Percentiles rank a stretch among this genome's conserved stretches.
Conservation (phyloP, 2,888 invertebrate genomes). For the Cenopis cana region DNA sequence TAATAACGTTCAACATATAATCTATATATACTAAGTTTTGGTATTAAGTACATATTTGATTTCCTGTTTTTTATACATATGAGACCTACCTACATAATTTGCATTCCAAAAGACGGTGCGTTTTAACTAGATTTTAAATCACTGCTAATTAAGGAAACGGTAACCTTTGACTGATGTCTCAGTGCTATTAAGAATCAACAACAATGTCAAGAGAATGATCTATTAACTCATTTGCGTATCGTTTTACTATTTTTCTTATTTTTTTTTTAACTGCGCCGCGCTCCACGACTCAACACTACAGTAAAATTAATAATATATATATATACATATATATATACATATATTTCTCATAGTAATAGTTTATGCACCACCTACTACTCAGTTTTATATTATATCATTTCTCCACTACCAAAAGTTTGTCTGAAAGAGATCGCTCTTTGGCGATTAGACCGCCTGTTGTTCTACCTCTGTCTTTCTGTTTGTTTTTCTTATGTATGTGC, state of each 20-base stretch:
- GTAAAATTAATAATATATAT: no score
- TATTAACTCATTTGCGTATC: slow-evolving; percentile 24
- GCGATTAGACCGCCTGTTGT: no score
- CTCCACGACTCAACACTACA: no score
- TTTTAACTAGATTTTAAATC: slow-evolving; percentile 49
- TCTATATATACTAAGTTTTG: slow-evolving; percentile 1
- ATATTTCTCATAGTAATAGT: no score
- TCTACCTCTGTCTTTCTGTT: no score
- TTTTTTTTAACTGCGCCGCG: background rate
- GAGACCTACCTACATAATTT: slow-evolving; percentile 10
- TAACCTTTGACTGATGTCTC: slow-evolving; percentile 49
- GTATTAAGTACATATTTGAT: slow-evolving; percentile 17
- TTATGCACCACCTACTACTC: no score
- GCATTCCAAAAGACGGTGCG: slow-evolving; percentile 39
- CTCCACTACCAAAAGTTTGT: no score
- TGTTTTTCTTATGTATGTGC: no score
- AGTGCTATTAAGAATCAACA: slow-evolving; percentile 16
- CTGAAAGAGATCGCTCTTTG: no score
- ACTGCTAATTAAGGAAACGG: slow-evolving; percentile 54
- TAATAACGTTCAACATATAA: no score
- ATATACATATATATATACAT: no score
- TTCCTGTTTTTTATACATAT: slow-evolving; percentile 31
- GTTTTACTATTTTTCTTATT: background rate
- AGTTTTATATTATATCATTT: no score
- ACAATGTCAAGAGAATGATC: slow-evolving; percentile 18